phyloP scores from a whole-genome alignment of 2,797 vertebrate genomes.

The Oryzias dopingdopingensis region DNA sequence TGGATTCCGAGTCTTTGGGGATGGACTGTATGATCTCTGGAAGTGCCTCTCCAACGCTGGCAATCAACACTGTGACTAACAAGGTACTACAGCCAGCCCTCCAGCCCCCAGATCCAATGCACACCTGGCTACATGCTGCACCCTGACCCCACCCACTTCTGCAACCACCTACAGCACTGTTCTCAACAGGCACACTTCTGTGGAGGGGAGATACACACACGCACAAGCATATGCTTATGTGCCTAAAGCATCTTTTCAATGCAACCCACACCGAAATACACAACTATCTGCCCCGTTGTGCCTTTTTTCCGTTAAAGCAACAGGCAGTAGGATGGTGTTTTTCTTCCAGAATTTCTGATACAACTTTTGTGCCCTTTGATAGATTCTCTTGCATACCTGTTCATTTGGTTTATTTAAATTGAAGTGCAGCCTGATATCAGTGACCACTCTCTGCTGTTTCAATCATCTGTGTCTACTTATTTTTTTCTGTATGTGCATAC shows the following conservation, averaged over 20 bases:
- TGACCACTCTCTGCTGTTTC: too few relatives aligned
- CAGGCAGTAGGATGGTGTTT: constrained; percentile 50
- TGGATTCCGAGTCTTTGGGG: constrained; percentile 93
- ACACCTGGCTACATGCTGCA: constrained; percentile 74
- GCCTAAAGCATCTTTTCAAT: constrained; percentile 67
- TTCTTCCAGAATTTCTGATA: constrained; percentile 55
- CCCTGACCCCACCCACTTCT: constrained; percentile 77
- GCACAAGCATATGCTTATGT: constrained; percentile 47
- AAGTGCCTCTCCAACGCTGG: constrained; percentile 96
- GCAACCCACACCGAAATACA: constrained; percentile 70
- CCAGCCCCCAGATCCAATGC: constrained; percentile 71
- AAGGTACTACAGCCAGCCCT: constrained; percentile 83
- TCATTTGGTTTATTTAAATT: too few relatives aligned
- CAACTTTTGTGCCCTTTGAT: too few relatives aligned
- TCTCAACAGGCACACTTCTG: constrained; percentile 69
- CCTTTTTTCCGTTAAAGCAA: constrained; percentile 51
- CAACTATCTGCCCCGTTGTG: constrained; percentile 63
- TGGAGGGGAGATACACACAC: constrained; percentile 56
- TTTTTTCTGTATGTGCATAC: too few relatives aligned
- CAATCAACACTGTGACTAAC: constrained; percentile 98
- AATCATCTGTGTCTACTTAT: too few relatives aligned
- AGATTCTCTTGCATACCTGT: too few relatives aligned
- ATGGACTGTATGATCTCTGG: constrained; percentile 96
- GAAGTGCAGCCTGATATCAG: too few relatives aligned
- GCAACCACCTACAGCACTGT: constrained; percentile 75